phyloP scores from a whole-genome alignment of 2,113 vertebrate genomes.

The Lanius collurio region DNA sequence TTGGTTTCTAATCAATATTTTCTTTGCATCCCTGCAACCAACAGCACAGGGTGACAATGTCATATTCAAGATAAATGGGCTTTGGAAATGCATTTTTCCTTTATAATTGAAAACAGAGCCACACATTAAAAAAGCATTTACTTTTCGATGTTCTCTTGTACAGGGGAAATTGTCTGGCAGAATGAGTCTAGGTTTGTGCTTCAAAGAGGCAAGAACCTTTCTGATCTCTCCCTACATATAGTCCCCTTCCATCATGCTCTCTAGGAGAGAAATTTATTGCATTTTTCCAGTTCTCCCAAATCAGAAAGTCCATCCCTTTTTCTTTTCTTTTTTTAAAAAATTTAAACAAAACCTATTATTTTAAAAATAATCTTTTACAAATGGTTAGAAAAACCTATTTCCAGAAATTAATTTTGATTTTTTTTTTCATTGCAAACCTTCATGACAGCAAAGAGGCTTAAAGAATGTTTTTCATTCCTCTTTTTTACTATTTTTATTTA shows the following conservation, averaged over 20 bases:
- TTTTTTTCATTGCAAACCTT: background rate
- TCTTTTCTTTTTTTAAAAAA: background rate
- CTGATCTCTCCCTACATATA: background rate
- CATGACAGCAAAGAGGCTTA: background rate
- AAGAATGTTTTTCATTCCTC: background rate
- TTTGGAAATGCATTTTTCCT: constrained; percentile 36
- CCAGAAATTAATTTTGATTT: background rate
- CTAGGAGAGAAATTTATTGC: background rate
- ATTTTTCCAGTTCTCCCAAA: background rate
- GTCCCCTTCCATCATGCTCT: background rate
- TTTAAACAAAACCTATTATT: background rate
- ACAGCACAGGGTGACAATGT: constrained; percentile 10
- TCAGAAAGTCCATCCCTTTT: background rate
- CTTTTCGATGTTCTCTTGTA: background rate
- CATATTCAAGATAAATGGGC: constrained; percentile 46
- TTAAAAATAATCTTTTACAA: background rate
- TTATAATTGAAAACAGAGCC: constrained; percentile 23
- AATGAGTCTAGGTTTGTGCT: background rate
- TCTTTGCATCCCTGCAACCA: constrained; percentile 1
- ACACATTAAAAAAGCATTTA: constrained; percentile 15
- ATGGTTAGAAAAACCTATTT: background rate
- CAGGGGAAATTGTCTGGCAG: background rate
- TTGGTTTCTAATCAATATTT: constrained; percentile 38
- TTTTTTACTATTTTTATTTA: background rate
- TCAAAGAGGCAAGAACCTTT: background rate